Percentiles rank a stretch among this genome's conserved stretches.
phyloP scores from a whole-genome alignment of 2,113 vertebrate species.

The Microcebus murinus region DNA sequence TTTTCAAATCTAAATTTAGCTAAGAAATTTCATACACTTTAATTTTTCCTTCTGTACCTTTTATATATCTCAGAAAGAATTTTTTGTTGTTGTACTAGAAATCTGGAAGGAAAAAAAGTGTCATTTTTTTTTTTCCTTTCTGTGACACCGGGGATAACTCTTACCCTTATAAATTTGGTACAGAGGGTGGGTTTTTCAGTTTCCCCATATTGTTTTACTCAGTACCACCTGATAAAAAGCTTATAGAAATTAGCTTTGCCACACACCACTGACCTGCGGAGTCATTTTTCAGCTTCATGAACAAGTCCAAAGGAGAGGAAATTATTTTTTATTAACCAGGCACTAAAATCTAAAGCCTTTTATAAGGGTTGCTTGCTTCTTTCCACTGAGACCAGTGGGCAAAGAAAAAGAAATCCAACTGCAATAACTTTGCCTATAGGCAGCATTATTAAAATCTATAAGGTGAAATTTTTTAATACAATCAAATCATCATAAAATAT shows the following conservation, averaged over 20 bases:
- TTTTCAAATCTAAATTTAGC: slow-evolving; percentile 35
- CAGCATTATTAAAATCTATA: slow-evolving; percentile 85
- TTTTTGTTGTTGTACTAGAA: neutral
- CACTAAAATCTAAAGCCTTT: slow-evolving; percentile 83
- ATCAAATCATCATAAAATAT: slow-evolving; percentile 85
- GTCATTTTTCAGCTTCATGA: slow-evolving; percentile 84
- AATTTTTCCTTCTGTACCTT: neutral
- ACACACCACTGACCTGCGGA: slow-evolving; percentile 76
- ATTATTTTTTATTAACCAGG: slow-evolving; percentile 87
- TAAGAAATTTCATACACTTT: neutral
- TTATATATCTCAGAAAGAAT: neutral
- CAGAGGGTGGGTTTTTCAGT: slow-evolving; percentile 32
- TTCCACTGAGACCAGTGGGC: slow-evolving; percentile 71
- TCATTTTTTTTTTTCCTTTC: neutral
- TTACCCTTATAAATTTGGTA: slow-evolving; percentile 37
- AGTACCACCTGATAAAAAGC: slow-evolving; percentile 76
- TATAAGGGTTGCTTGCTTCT: slow-evolving; percentile 74
- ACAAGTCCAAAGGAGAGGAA: slow-evolving; percentile 84
- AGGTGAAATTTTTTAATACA: slow-evolving; percentile 84
- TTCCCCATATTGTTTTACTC: slow-evolving; percentile 72
- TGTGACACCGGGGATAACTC: slow-evolving; percentile 59
- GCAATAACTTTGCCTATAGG: slow-evolving; percentile 81
- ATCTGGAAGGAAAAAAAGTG: neutral
- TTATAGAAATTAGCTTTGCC: slow-evolving; percentile 82
- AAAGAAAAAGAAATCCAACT: slow-evolving; percentile 78